Evolutionary conservation across 2,113 vertebrate genomes (phyloP).

Genomic region (Phylloscopus trochiloides): DNA sequence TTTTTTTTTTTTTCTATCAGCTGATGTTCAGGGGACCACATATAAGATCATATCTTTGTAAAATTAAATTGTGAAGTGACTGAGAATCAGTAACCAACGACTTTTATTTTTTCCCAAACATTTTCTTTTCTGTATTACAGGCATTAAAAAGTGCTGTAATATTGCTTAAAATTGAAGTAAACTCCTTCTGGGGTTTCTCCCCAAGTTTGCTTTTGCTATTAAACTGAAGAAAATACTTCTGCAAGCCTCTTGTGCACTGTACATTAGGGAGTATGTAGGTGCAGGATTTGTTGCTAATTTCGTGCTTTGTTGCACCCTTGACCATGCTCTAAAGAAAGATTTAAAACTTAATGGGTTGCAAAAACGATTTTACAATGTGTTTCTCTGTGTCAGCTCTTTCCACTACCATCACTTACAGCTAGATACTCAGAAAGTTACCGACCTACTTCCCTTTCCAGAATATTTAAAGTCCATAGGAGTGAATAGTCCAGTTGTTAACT

Average conservation of each 20-base stretch:
- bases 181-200: not conserved
- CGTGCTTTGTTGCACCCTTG: not conserved
- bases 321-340: not conserved
- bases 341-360: not conserved
- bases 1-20: not conserved
- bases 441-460: not conserved
- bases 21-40: rapidly evolving
- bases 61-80: not conserved
- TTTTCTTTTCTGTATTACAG: not conserved
- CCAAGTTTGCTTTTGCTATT: not conserved
- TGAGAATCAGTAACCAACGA: not conserved
- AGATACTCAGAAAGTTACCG: not conserved
- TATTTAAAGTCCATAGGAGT: not conserved
- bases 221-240: not conserved
- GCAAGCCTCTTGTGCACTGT: not conserved
- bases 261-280: not conserved
- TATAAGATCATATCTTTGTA: not conserved
- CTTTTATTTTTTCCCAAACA: not conserved
- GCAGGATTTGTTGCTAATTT: not conserved
- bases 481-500: not conserved
- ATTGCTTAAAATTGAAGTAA: not conserved
- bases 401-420: not conserved
- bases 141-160: not conserved
- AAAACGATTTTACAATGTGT: not conserved
- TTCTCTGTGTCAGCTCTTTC: not conserved